Conservation (phyloP, 2,888 invertebrate species). For the Priocnemis perturbator region DNA sequence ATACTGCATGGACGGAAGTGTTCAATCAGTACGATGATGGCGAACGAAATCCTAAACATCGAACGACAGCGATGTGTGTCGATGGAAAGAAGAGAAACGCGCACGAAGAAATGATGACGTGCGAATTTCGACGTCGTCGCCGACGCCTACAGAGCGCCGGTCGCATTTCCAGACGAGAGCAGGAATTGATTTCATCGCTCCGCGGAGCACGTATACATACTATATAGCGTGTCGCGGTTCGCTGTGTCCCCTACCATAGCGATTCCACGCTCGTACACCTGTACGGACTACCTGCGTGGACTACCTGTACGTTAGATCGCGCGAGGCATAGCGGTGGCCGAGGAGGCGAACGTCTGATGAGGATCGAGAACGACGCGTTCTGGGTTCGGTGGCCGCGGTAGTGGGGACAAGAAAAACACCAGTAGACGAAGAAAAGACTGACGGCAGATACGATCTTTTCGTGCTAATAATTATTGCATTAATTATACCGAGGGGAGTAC, state of each 20-base stretch:
- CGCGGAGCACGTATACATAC: constrained; percentile 33
- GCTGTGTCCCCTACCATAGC: constrained; percentile 29
- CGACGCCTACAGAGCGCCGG: background rate
- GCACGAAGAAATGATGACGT: too few relatives aligned
- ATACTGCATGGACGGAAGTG: too few relatives aligned
- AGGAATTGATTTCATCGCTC: constrained; percentile 65
- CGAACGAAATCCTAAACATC: too few relatives aligned
- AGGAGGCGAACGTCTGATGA: background rate
- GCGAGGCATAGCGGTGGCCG: too few relatives aligned
- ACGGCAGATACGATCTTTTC: constrained; percentile 67
- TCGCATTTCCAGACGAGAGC: constrained; percentile 59
- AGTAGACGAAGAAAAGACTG: constrained; percentile 62
- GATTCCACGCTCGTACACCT: constrained; percentile 21
- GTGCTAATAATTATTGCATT: constrained; percentile 72
- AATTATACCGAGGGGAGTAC: constrained; percentile 54
- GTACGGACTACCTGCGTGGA: too few relatives aligned
- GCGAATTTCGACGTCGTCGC: too few relatives aligned
- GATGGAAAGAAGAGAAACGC: too few relatives aligned
- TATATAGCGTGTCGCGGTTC: constrained; percentile 24
- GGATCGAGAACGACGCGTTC: constrained; percentile 28
- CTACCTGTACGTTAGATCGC: too few relatives aligned
- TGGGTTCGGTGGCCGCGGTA: constrained; percentile 54
- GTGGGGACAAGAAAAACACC: constrained; percentile 59
- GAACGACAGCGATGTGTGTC: too few relatives aligned
- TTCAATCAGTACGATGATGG: too few relatives aligned